Base-by-base conservation (phyloP, 2,113 vertebrate species). In the Dipodomys ordii region DNA sequence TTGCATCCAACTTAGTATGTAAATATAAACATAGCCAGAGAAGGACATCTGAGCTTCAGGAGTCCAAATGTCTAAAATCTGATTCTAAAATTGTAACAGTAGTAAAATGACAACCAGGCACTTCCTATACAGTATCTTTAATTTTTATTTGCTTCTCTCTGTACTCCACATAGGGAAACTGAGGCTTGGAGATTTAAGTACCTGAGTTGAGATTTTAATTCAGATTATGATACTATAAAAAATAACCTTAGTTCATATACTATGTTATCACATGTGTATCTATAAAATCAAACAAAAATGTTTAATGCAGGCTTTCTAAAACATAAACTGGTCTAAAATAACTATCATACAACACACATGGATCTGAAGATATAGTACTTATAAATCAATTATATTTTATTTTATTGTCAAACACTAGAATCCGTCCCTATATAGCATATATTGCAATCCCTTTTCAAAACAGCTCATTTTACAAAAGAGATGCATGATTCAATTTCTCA, bases 131-230 rank as follows among this genome's bases (percentile, higher is more conserved):
- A 74, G 13, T 73, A 27, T 91, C 4, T 87, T 80, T 77, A 22
- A 89, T 83, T 49, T 46, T 69, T 53, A 19, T 20, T 72, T 87
- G 1, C 15, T 46, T 83, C 22, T 83, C 2, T 25, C 6, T 35
- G 4, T 11, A 10, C 44, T 6, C 46, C 44, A 46, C 3, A 83
- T 39, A 83, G 57, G 16, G 20, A 93, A 91, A 93, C 53, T 49
- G 15, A 87, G 46, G 1, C 9, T 53, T n/a, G 22, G 3, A 90
- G n/a, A 78, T 53, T 39, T 76, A 82, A 79, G 6, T 79, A 44
- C 1, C n/a, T 77, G 13, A 84, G 6, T 73, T 19, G 78, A 64
- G 16, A 84, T 96, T 67, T 79, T 30, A 93, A 82, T 79, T 79
- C 74, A 81, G 57, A 27, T 3, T 0, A 46, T 35, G 16, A 27